A percentile compares a stretch with the other conserved stretches of the same genome.
These are phyloP conservation scores for Athene noctua DNA, from an alignment of 2,113 vertebrate species.

Conservation along the genomic window DNA sequence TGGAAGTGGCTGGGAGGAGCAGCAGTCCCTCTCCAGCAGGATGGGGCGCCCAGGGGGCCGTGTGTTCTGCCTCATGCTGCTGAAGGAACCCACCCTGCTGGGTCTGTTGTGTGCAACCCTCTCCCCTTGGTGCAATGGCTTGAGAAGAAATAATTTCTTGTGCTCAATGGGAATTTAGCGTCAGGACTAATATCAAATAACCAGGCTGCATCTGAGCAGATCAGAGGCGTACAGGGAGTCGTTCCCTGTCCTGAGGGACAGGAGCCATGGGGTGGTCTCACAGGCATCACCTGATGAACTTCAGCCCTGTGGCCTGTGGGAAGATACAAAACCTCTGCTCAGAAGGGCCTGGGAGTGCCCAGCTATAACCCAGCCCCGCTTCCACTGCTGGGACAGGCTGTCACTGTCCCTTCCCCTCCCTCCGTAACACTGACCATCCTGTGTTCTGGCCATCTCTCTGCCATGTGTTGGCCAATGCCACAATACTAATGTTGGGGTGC, in stretches of 20 bases:
- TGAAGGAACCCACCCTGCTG: background rate
- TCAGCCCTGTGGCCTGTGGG: too few species aligned
- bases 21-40: too few species aligned
- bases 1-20: background rate
- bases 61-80: background rate
- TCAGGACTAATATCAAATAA: background rate
- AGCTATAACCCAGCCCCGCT: background rate
- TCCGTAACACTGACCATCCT: background rate
- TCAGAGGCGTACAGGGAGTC: fast-evolving
- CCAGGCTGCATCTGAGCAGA: too few species aligned
- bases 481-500: too few species aligned
- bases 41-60: background rate
- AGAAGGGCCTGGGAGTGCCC: too few species aligned
- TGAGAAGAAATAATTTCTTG: background rate
- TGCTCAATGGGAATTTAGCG: background rate
- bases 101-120: background rate
- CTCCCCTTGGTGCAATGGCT: background rate
- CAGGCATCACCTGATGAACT: too few species aligned
- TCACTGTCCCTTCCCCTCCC: background rate
- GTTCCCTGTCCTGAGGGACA: background rate
- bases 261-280: fast-evolving
- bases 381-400: background rate
- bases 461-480: background rate
- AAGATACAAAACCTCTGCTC: background rate
- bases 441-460: background rate